Base-by-base conservation (phyloP, 2,113 vertebrate genomes). In the Neolamprologus modestus region DNA sequence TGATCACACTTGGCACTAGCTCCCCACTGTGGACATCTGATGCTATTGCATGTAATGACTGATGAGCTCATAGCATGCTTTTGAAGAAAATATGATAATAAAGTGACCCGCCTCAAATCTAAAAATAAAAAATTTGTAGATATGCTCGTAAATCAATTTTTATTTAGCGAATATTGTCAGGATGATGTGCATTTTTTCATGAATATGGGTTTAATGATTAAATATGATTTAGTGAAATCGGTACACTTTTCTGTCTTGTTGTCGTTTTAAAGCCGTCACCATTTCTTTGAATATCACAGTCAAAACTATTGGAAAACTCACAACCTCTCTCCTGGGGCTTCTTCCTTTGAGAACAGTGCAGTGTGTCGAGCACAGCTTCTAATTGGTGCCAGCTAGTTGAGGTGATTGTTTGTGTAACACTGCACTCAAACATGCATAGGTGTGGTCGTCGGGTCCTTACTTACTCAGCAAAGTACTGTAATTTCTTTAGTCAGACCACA, bases 21-120 rank as follows among this genome's bases (percentile, higher is more conserved):
- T 9, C 93, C 95, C 59, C 92, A 11, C 82, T 82, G 92, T 96
- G 96, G 95, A 63, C 68, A 13, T 28, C 7, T 33, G 2, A 5
- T 5, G 59, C 7, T 33, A 87, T 71, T 94, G 71, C 95, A 92
- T 6, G 6, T 26, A 31, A 5, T 9, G 12, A 1, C 7, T 12
- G 26, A 19, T 4, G 13, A 8, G 47, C 19, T 86, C 11, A 40
- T 54, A 14, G 11, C 37, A 1, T 50, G 59, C 16, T 8, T 84
- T 81, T 81, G 80, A 84, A n/a, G 26, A 33, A 71, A 84, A 84
- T 52, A 3, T 68, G 24, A 28, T 16, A 35, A 16, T 33, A 11
- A 7, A 33, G 33, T 57, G 35, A 66, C 6, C 13, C 2, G 8
- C 10, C 40, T 52, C 45, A 26, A 42, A 76, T n/a, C 11, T 31